Percentiles rank a stretch among this genome's conserved stretches.
phyloP scores from a whole-genome alignment of 2,113 vertebrate genomes.

The Plecturocebus donacophilus region DNA sequence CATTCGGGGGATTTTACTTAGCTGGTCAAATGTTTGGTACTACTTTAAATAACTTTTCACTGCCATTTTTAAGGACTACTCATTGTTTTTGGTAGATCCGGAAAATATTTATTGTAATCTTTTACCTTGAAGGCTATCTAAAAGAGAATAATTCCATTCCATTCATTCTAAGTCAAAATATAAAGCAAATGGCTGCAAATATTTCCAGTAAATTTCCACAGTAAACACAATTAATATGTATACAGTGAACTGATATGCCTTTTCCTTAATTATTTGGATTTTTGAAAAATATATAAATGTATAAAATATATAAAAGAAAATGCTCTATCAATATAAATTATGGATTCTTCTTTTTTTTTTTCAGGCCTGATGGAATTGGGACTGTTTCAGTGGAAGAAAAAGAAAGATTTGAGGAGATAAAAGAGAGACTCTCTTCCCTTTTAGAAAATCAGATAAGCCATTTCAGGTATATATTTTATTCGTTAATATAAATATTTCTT shows the following conservation, averaged over 20 bases:
- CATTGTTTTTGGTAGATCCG: slow-evolving; percentile 63
- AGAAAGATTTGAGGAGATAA: slow-evolving; percentile 93
- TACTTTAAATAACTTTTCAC: slow-evolving; percentile 51
- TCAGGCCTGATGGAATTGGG: slow-evolving; percentile 96
- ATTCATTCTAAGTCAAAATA: slow-evolving; percentile 57
- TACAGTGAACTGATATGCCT: neutral
- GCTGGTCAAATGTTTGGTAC: slow-evolving; percentile 62
- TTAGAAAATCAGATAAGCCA: slow-evolving; percentile 97
- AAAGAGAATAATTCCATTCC: slow-evolving; percentile 54
- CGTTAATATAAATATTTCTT: neutral
- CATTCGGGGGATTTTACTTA: slow-evolving; percentile 33
- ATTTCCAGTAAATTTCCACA: slow-evolving; percentile 20
- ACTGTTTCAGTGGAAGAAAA: slow-evolving; percentile 95
- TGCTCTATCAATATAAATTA: slow-evolving; percentile 38
- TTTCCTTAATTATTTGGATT: slow-evolving; percentile 16
- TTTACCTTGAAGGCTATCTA: slow-evolving; percentile 69
- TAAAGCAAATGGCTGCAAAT: slow-evolving; percentile 41
- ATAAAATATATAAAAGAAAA: neutral
- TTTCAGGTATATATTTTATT: slow-evolving; percentile 90
- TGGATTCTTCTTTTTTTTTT: slow-evolving; percentile 64
- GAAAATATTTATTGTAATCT: slow-evolving; percentile 66
- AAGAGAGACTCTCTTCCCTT: slow-evolving; percentile 90
- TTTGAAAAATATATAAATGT: neutral
- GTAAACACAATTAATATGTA: neutral
- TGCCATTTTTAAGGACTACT: slow-evolving; percentile 66